phyloP scores from a whole-genome alignment of 2,797 vertebrate species.

The Sylvia borin region DNA sequence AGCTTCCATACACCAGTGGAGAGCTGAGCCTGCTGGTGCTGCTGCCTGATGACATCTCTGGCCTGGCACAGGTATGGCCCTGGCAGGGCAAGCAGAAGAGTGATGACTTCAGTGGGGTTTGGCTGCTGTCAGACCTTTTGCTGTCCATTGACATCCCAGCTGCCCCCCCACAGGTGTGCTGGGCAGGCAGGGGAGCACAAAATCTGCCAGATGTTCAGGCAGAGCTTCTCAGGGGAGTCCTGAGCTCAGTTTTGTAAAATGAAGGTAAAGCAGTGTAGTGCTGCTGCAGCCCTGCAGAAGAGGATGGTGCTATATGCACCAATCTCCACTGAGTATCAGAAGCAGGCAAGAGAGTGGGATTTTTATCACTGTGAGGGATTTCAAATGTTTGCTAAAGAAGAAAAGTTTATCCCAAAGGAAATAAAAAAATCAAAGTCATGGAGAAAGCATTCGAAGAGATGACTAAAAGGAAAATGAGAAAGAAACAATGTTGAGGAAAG shows the following conservation, averaged over 20 bases:
- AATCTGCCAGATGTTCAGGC: not conserved
- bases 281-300: not conserved
- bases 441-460: not conserved
- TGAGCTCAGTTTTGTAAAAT: not conserved
- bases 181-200: not conserved
- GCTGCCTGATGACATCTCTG: not conserved
- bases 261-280: accelerated
- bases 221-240: not conserved
- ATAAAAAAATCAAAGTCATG: not conserved
- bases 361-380: not conserved
- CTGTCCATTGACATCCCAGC: not conserved
- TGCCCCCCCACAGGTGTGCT: not conserved
- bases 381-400: not conserved
- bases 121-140: not conserved
- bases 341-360: not conserved
- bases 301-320: no score
- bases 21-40: conserved; percentile 16
- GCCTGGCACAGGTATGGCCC: not conserved
- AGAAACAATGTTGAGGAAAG: not conserved
- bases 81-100: not conserved
- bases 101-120: not conserved
- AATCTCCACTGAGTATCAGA: not conserved
- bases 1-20: accelerated
- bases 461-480: not conserved
- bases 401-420: not conserved